Evolutionary conservation across 2,797 vertebrate genomes (phyloP).

Genomic region (Steatocranus sp.): DNA sequence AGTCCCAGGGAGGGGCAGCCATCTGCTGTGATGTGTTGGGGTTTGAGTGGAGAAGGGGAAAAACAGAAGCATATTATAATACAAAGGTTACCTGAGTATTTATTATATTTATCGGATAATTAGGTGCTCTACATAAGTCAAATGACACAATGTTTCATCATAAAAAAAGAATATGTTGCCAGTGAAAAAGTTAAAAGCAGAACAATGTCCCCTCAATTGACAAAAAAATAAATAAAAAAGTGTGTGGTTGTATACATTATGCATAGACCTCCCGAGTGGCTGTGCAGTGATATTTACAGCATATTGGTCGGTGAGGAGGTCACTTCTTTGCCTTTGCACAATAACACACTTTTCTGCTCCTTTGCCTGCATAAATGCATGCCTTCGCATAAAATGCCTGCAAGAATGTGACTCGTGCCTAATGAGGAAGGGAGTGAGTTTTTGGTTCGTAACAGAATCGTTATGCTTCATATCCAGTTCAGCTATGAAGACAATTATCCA

Average conservation of each 20-base stretch:
- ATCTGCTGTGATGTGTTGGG: background rate
- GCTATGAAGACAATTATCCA: background rate
- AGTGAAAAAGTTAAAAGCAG: background rate
- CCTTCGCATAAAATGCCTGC: background rate
- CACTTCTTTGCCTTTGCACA: background rate
- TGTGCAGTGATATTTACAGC: constrained; percentile 26
- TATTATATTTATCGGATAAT: background rate
- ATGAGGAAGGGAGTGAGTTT: background rate
- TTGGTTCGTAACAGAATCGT: background rate
- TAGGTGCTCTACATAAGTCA: background rate
- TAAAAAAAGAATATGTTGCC: background rate
- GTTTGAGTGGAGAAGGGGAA: background rate
- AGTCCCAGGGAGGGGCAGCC: background rate
- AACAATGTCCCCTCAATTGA: background rate
- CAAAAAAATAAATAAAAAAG: background rate
- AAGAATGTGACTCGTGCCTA: background rate
- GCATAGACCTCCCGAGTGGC: background rate
- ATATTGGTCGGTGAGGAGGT: background rate
- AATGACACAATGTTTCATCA: background rate
- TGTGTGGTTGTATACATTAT: background rate
- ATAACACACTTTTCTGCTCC: background rate
- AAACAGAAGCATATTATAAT: background rate
- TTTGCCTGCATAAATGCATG: background rate
- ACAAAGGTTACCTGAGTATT: background rate
- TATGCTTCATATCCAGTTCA: background rate